A percentile compares a stretch with the other conserved stretches of the same genome.
These are phyloP conservation scores for Phaedon cochleariae DNA, from an alignment of 2,888 invertebrate species.

Conservation along the genomic window DNA sequence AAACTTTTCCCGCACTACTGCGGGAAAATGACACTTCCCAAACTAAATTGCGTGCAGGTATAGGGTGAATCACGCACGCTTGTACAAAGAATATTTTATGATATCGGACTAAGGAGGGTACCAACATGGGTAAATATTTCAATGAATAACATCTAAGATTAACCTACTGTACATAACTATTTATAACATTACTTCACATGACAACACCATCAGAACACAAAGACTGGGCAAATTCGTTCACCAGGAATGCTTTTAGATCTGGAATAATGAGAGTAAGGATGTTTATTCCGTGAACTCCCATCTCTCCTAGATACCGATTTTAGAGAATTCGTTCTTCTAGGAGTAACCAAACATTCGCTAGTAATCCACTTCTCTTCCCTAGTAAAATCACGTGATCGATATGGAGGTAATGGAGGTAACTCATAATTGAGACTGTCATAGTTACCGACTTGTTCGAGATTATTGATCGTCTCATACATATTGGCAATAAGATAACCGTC, in stretches of 20 bases:
- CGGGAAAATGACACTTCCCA: too few species aligned
- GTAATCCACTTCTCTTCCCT: not conserved
- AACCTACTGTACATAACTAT: too few species aligned
- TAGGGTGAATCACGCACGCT: too few species aligned
- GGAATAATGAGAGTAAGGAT: not conserved
- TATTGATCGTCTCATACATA: slow-evolving; percentile 15
- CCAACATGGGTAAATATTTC: too few species aligned
- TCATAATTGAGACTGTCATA: not conserved
- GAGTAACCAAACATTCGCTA: not conserved
- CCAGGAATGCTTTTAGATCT: not conserved
- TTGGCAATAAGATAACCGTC: slow-evolving; percentile 33
- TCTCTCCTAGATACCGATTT: not conserved
- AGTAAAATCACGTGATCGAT: not conserved
- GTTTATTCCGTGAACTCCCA: not conserved
- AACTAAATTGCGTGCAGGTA: too few species aligned
- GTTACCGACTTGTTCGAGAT: too few species aligned
- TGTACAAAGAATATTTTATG: too few species aligned
- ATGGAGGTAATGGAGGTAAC: not conserved
- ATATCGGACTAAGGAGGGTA: too few species aligned
- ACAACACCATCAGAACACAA: not conserved
- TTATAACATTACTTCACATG: too few species aligned
- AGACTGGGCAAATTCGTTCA: not conserved
- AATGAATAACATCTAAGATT: too few species aligned
- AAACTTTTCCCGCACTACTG: too few species aligned
- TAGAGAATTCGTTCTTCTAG: not conserved